Conservation (phyloP, 1,140 invertebrate species). For the Hycleus cichorii region DNA sequence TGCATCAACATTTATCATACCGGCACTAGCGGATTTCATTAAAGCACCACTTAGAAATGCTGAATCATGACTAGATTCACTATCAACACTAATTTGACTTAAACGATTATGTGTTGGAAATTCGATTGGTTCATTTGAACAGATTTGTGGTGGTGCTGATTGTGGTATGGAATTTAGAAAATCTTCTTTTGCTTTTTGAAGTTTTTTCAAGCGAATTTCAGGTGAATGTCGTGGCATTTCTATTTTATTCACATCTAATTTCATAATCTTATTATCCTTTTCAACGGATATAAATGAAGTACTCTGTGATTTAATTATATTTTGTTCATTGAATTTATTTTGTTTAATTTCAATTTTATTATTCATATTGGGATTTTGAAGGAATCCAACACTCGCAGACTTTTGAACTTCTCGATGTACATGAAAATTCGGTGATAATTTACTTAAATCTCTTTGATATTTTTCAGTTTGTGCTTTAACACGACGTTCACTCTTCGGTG, state of each 20-base stretch:
- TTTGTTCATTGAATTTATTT: too few species aligned
- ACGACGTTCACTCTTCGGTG: constrained; percentile 49
- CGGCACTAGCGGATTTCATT: constrained; percentile 61
- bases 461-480: constrained; percentile 49
- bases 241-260: background rate
- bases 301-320: too few species aligned
- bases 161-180: constrained; percentile 42
- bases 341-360: background rate
- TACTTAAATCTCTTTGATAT: constrained; percentile 46
- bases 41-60: constrained; percentile 38
- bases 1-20: constrained; percentile 60
- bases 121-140: constrained; percentile 11
- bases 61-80: constrained; percentile 45
- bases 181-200: constrained; percentile 56
- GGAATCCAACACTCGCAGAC: constrained; percentile 47
- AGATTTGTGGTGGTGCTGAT: too few species aligned
- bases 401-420: constrained; percentile 45
- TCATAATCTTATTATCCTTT: background rate
- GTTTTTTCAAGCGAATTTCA: constrained; percentile 33
- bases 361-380: constrained; percentile 1
- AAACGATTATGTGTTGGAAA: constrained; percentile 37
- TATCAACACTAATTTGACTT: constrained; percentile 52
- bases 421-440: constrained; percentile 22
- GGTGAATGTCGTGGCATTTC: constrained; percentile 12
- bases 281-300: background rate